These are phyloP conservation scores for Eptatretus burgeri DNA, from an alignment of 2,113 vertebrate genomes.

Conservation along the genomic window DNA sequence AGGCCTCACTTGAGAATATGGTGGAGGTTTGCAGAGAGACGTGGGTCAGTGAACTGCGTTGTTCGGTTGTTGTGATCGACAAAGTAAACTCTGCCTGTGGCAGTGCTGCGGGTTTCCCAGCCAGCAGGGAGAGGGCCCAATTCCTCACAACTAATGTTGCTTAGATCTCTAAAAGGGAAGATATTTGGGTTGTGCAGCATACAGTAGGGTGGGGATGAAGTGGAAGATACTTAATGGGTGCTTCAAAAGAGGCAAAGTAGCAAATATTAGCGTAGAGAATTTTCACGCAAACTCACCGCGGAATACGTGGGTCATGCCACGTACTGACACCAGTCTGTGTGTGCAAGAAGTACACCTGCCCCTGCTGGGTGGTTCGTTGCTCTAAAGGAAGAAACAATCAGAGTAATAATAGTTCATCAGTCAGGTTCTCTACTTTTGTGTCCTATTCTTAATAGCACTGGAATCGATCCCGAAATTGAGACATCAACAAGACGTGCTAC, in stretches of 20 bases:
- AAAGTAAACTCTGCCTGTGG: constrained; percentile 84
- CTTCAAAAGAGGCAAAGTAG: too few species aligned
- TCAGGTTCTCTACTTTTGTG: too few species aligned
- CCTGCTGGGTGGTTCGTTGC: constrained; percentile 81
- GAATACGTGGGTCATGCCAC: constrained; percentile 74
- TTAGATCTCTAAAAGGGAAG: constrained; percentile 44
- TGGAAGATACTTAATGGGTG: too few species aligned
- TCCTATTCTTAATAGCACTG: too few species aligned
- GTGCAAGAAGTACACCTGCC: constrained; percentile 79
- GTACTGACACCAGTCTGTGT: constrained; percentile 90
- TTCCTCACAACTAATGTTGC: constrained; percentile 94
- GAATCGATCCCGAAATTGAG: too few species aligned
- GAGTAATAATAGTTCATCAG: too few species aligned
- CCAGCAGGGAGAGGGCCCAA: constrained; percentile 75
- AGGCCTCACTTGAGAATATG: constrained; percentile 57
- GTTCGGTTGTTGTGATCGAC: constrained; percentile 97
- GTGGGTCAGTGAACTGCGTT: constrained; percentile 80
- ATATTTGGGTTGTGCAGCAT: too few species aligned
- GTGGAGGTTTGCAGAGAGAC: constrained; percentile 75
- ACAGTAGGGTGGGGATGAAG: too few species aligned
- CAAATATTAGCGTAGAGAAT: constrained; percentile 10
- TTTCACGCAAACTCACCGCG: constrained; percentile 33
- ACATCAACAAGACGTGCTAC: too few species aligned
- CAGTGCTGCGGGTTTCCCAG: constrained; percentile 92
- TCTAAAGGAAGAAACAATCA: constrained; percentile 18